Evolutionary conservation across 2,797 vertebrate species (phyloP).

Genomic region (Oreochromis mossambicus): DNA sequence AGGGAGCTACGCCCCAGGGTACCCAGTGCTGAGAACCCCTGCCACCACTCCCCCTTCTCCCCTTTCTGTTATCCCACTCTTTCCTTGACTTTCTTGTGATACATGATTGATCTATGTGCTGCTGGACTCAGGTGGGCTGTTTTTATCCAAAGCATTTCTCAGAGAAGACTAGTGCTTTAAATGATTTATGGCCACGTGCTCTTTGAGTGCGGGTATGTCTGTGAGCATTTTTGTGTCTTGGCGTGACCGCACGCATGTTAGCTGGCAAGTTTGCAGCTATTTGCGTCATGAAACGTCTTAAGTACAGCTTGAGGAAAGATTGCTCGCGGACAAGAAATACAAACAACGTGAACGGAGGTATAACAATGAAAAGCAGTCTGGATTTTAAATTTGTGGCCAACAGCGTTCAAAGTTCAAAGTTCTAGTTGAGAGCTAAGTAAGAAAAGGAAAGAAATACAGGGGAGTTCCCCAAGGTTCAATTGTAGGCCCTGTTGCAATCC

Average conservation of each 20-base stretch:
- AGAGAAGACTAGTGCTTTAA: constrained; percentile 59
- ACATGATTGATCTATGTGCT: constrained; percentile 70
- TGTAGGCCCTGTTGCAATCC: constrained; percentile 25
- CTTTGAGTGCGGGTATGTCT: constrained; percentile 42
- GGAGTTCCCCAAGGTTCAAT: constrained; percentile 40
- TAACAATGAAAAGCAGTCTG: background rate
- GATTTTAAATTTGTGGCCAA: background rate
- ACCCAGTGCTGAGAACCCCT: constrained; percentile 22
- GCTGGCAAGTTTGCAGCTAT: constrained; percentile 28
- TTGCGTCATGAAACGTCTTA: constrained; percentile 35
- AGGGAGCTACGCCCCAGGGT: constrained; percentile 26
- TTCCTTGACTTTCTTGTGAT: constrained; percentile 58
- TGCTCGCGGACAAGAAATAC: background rate
- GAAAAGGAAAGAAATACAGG: background rate
- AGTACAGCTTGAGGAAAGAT: background rate
- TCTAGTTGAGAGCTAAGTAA: background rate
- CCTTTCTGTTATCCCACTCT: constrained; percentile 55
- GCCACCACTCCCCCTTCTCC: background rate
- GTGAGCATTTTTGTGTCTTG: constrained; percentile 15
- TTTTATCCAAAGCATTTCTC: constrained; percentile 62
- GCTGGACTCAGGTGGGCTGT: constrained; percentile 69
- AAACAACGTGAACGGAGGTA: background rate
- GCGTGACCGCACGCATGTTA: constrained; percentile 29
- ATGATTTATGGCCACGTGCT: constrained; percentile 68
- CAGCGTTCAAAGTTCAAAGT: background rate